phyloP scores from a whole-genome alignment of 2,888 invertebrate genomes.

The Empis stercorea region DNA sequence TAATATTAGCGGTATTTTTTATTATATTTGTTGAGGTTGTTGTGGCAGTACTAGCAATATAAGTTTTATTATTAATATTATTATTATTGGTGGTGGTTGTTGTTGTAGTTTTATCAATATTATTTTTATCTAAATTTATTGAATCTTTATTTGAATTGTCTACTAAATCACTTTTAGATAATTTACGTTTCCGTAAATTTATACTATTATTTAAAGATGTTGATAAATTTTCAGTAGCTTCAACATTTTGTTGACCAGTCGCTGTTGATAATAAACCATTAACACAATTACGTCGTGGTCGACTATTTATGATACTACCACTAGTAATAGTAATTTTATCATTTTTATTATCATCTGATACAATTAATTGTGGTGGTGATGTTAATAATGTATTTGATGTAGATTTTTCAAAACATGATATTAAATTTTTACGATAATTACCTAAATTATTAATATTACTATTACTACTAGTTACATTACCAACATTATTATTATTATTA shows the following conservation, averaged over 20 bases:
- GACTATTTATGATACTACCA: too few species aligned
- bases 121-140: too few species aligned
- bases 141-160: too few species aligned
- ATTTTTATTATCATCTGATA: too few species aligned
- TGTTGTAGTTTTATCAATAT: too few species aligned
- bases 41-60: conserved; percentile 11
- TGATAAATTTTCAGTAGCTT: conserved; percentile 9
- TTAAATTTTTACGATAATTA: neutral
- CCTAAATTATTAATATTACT: conserved; percentile 3
- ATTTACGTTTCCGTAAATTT: conserved; percentile 9
- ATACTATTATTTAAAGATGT: conserved; percentile 3
- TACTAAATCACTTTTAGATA: conserved; percentile 12
- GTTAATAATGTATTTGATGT: neutral
- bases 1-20: neutral
- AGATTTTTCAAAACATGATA: neutral
- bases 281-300: too few species aligned
- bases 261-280: too few species aligned
- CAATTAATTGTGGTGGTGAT: conserved; percentile 9
- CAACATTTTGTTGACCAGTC: too few species aligned
- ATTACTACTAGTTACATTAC: conserved; percentile 5
- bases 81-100: conserved; percentile 1
- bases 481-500: conserved; percentile 11
- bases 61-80: conserved; percentile 3
- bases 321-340: too few species aligned
- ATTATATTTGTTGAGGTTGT: neutral